phyloP scores from a whole-genome alignment of 2,888 invertebrate species.

The Clistopyga incitator region DNA sequence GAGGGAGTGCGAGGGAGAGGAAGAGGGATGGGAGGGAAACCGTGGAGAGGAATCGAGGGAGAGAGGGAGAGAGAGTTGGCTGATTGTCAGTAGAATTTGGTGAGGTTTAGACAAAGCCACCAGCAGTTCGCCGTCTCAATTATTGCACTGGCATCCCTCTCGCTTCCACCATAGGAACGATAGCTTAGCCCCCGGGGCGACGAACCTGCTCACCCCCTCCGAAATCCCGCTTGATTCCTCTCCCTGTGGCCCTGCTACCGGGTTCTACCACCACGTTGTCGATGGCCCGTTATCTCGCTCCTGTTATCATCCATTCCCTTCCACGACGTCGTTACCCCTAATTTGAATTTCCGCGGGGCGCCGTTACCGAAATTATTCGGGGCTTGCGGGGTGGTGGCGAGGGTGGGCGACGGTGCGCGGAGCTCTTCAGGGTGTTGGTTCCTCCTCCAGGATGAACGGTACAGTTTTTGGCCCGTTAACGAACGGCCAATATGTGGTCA shows the following conservation, averaged over 20 bases:
- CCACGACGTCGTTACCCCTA: slow-evolving; percentile 76
- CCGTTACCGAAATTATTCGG: slow-evolving; percentile 77
- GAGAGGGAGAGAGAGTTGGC: slow-evolving; percentile 57
- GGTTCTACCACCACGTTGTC: slow-evolving; percentile 63
- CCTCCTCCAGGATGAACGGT: slow-evolving; percentile 21
- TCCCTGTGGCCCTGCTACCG: slow-evolving; percentile 30
- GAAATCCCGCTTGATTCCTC: slow-evolving; percentile 45
- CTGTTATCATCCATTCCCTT: slow-evolving; percentile 72
- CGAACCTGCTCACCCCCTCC: slow-evolving; percentile 48
- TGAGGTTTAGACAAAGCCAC: slow-evolving; percentile 68
- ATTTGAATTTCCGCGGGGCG: slow-evolving; percentile 79
- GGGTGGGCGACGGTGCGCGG: slow-evolving; percentile 12
- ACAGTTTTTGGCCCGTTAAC: slow-evolving; percentile 32
- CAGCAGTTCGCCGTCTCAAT: slow-evolving; percentile 74
- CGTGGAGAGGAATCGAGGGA: too few species aligned
- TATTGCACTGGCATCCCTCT: slow-evolving; percentile 68
- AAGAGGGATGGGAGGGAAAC: not conserved
- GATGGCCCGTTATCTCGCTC: slow-evolving; percentile 69
- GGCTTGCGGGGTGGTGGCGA: slow-evolving; percentile 55
- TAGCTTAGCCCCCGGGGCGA: slow-evolving; percentile 65
- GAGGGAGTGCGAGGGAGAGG: slow-evolving; percentile 43
- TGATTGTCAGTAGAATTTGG: slow-evolving; percentile 71
- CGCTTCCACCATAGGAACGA: slow-evolving; percentile 48
- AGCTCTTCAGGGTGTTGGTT: slow-evolving; percentile 51
- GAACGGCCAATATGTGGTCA: slow-evolving; percentile 13